Conservation (phyloP, 2,797 vertebrate species). For the Pantherophis alleghaniensis region DNA sequence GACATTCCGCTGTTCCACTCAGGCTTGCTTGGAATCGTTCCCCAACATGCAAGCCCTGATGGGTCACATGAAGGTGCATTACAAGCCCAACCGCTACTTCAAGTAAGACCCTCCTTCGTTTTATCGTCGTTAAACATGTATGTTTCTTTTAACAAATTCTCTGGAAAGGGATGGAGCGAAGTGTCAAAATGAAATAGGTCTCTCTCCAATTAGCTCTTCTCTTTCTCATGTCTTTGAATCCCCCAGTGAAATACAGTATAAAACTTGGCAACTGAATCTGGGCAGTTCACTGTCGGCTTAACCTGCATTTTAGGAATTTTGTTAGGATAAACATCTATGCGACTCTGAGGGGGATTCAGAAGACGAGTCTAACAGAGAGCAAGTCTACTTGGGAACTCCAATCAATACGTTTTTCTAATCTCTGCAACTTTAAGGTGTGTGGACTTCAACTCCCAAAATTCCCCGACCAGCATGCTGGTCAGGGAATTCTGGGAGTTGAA, state of each 20-base stretch:
- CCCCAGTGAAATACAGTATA: not conserved
- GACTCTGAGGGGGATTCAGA: not conserved
- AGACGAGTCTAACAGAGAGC: not conserved
- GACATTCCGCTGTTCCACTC: constrained; percentile 79
- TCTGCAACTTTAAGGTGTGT: too few species aligned
- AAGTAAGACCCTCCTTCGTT: constrained; percentile 76
- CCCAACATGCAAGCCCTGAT: constrained; percentile 92
- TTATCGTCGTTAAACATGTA: not conserved
- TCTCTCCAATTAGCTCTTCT: not conserved
- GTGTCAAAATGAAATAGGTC: not conserved
- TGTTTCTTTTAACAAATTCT: not conserved
- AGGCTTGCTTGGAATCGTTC: constrained; percentile 82
- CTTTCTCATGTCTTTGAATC: not conserved
- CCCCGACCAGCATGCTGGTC: not conserved
- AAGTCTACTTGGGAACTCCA: not conserved
- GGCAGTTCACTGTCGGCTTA: not conserved
- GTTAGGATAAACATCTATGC: not conserved
- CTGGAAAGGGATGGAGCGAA: not conserved
- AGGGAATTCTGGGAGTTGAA: too few species aligned
- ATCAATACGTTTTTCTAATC: not conserved
- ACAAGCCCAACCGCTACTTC: constrained; percentile 94
- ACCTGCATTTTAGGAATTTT: not conserved
- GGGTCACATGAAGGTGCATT: constrained; percentile 88
- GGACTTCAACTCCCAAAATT: too few species aligned
- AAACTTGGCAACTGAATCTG: not conserved